Base-by-base conservation (phyloP, 2,888 invertebrate species). In the Aproaerema taeniolella region DNA sequence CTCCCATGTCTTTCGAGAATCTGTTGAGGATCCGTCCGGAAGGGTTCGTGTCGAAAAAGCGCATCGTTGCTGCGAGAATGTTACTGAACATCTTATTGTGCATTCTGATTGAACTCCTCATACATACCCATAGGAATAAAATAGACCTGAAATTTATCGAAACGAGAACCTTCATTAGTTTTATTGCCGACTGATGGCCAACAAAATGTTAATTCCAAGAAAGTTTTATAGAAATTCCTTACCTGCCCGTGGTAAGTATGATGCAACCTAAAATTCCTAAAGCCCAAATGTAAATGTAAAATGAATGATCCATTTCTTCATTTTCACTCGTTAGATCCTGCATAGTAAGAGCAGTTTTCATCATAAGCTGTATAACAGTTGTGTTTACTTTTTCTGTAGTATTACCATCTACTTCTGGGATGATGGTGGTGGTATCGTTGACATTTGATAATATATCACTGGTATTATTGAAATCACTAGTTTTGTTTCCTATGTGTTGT, bases 21-120 rank as follows among this genome's bases (percentile, higher is more conserved):
- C 95, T 81, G 73, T 95, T 95, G 38, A 95, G 86, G 52, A 95
- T 92, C 11, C 94, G 89, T 20, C 95, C 94, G 9, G 94, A 92
- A 0, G 95, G 93, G 71, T 95, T 95, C 4, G 90, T 91, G 66
- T 95, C 93, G 69, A 96, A 96, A 78, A 96, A 96, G 14, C 90
- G 78, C 88, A 95, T 92, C 0, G 94, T 92, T 0, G 94, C 91
- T 46, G 91, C 85, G 7, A 95, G 69, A 24, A 96, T 88, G 52
- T 91, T 89, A 12, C 88, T 77, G 70, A 96, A 94, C 94, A 96
- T 95, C 14, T 75, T 81, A 58, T 92, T 91, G 74, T 96, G 96
- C 1, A 96, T 80, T 38, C 83, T 88, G 47, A 89, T 90, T 0
- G 95, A 93, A 11, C 95, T 91, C 20, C 89, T 89, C 89, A 94